These are phyloP conservation scores for Lutjanus erythropterus DNA, from an alignment of 2,113 vertebrate genomes.

Conservation along the genomic window DNA sequence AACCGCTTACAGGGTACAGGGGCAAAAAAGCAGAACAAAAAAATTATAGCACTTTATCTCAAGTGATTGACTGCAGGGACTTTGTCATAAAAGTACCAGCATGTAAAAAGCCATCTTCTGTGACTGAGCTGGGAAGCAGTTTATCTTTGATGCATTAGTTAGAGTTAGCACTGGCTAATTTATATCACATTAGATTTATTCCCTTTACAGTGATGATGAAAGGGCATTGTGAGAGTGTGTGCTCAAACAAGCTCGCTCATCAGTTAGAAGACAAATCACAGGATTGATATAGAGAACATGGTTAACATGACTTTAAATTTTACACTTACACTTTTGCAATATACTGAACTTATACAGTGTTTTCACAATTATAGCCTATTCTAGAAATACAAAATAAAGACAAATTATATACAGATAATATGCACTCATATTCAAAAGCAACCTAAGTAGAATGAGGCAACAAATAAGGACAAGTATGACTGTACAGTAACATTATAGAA, in stretches of 20 bases:
- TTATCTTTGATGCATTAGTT: not conserved
- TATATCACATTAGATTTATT: constrained; percentile 5
- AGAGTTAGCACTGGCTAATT: not conserved
- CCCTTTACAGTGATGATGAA: not conserved
- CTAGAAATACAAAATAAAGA: not conserved
- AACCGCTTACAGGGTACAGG: constrained; percentile 3
- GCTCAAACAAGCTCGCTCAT: too few relatives aligned
- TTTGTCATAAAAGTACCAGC: not conserved
- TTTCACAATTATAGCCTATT: not conserved
- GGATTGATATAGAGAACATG: not conserved
- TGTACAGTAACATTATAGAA: not conserved
- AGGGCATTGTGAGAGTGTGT: not conserved
- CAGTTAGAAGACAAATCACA: not conserved
- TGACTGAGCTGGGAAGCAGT: not conserved
- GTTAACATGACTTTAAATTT: not conserved
- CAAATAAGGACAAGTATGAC: not conserved
- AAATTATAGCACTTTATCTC: not conserved
- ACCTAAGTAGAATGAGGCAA: not conserved
- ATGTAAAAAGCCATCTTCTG: not conserved
- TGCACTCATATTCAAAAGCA: not conserved
- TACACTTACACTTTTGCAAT: not conserved
- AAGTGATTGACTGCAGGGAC: not conserved
- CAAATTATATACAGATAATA: not conserved
- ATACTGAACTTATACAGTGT: not conserved
- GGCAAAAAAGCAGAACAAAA: not conserved